Base-by-base conservation (phyloP, 2,797 vertebrate genomes). In the Cynodonichthys magdalenae region DNA sequence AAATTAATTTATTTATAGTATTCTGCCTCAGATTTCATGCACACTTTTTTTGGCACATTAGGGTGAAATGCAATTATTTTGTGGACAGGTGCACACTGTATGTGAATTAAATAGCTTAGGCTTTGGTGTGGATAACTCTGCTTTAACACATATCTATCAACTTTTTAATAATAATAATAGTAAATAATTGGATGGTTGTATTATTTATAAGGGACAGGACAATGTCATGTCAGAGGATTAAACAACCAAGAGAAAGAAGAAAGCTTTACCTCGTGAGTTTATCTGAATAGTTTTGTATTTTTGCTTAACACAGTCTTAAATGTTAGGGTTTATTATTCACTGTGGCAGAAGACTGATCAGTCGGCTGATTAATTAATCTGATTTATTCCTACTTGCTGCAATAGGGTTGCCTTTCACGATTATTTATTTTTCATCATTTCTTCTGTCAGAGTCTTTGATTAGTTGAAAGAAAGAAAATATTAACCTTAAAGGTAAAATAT, bases 11-110 rank as follows among this genome's bases (percentile, higher is more conserved):
- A 64, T 47, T 59, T 59, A 18, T 15, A 27, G 31, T 48, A 52
- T 51, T 65, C 6, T 68, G 31, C 7, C 28, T 42, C 29, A 29
- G 3, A 56, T 71, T 49, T 41, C 3, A 45, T 51, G 18, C 27
- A 39, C 52, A 74, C 52, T 57, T 70, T 57, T 70, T 48, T 12
- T 19, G 36, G 50, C 0, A 31, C 42, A 59, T 19, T 50, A 8
- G 63, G 24, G 11, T 0, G n/a, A 19, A 45, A 42, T 46, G 24
- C 39, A 58, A 29, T 58, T 41, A 54, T 56, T 55, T 60, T 48
- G 44, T 31, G 47, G 63, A 55, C 66, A 60, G 48, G 53, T 60
- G 52, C 39, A 54, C 42, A 39, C 47, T 64, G 55, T 65, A 74
- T 4, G 18, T 14, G 29, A 59, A 79, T 69, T 71, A 49, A 31